Evolutionary conservation across 1,140 invertebrate species (phyloP).

Genomic region (Papilio aristodemus): DNA sequence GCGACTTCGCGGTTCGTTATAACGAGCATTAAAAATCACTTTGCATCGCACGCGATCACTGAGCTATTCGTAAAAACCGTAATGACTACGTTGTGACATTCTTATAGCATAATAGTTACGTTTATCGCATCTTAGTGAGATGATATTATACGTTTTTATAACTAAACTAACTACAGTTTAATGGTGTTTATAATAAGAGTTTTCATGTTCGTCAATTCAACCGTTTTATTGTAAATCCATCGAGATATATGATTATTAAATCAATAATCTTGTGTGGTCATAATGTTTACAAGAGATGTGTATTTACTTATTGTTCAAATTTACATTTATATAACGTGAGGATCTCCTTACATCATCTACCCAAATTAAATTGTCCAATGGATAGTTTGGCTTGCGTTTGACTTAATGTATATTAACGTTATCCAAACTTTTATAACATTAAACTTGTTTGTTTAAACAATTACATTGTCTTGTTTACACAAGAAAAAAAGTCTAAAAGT

Average conservation of each 20-base stretch:
- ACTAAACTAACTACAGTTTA: background rate
- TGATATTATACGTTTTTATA: conserved; percentile 25
- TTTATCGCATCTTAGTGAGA: conserved; percentile 11
- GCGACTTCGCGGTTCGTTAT: conserved; percentile 29
- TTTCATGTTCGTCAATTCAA: conserved; percentile 7
- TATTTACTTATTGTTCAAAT: background rate
- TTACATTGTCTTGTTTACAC: too few relatives aligned
- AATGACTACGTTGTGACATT: conserved; percentile 24
- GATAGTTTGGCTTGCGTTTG: too few relatives aligned
- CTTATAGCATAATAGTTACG: conserved; percentile 15
- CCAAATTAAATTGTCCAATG: too few relatives aligned
- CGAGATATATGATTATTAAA: background rate
- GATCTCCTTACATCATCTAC: too few relatives aligned
- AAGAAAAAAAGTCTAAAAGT: too few relatives aligned
- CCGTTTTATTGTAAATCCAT: conserved; percentile 20
- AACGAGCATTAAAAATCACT: conserved; percentile 28
- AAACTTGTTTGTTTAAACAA: too few relatives aligned
- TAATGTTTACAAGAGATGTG: background rate
- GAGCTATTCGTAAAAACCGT: conserved; percentile 18
- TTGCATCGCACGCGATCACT: conserved; percentile 22
- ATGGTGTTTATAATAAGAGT: conserved; percentile 3
- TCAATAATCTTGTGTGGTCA: conserved; percentile 3
- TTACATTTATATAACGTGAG: background rate
- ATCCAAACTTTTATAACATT: too few relatives aligned
- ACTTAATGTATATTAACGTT: too few relatives aligned